These are phyloP conservation scores for Busseola fusca DNA, from an alignment of 2,888 invertebrate species.

Conservation along the genomic window DNA sequence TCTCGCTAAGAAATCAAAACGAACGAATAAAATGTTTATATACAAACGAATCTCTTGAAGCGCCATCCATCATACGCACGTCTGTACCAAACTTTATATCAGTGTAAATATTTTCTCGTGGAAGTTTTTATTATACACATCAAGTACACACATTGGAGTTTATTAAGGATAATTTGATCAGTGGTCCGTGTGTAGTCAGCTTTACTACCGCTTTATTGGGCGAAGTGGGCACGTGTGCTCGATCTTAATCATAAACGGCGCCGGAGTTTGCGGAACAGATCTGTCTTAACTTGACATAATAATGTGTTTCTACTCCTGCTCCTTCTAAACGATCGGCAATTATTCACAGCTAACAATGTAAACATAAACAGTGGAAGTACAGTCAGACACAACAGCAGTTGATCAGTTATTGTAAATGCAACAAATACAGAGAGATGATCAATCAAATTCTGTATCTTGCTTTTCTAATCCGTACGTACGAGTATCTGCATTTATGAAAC, in stretches of 20 bases:
- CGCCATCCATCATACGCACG: slow-evolving; percentile 44
- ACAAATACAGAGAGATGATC: slow-evolving; percentile 5
- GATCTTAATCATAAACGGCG: slow-evolving; percentile 66
- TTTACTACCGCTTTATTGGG: slow-evolving; percentile 69
- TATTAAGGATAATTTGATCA: slow-evolving; percentile 64
- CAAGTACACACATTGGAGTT: slow-evolving; percentile 54
- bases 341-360: slow-evolving; percentile 47
- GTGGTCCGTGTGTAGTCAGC: slow-evolving; percentile 57
- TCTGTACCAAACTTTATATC: slow-evolving; percentile 51
- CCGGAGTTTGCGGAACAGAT: slow-evolving; percentile 54
- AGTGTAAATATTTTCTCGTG: slow-evolving; percentile 55
- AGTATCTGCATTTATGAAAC: background rate
- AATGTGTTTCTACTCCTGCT: slow-evolving; percentile 43
- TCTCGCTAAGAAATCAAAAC: slow-evolving; percentile 59
- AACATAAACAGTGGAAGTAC: slow-evolving; percentile 27
- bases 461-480: slow-evolving; percentile 1
- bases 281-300: slow-evolving; percentile 52
- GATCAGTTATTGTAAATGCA: slow-evolving; percentile 14
- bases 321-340: slow-evolving; percentile 38
- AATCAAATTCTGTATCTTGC: slow-evolving; percentile 5
- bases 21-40: slow-evolving; percentile 58
- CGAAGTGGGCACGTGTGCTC: slow-evolving; percentile 65
- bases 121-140: slow-evolving; percentile 61
- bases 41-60: slow-evolving; percentile 48
- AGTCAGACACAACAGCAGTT: slow-evolving; percentile 1